Evolutionary conservation across 2,888 invertebrate genomes (phyloP).

Genomic region (Drosophila paucipuncta): DNA sequence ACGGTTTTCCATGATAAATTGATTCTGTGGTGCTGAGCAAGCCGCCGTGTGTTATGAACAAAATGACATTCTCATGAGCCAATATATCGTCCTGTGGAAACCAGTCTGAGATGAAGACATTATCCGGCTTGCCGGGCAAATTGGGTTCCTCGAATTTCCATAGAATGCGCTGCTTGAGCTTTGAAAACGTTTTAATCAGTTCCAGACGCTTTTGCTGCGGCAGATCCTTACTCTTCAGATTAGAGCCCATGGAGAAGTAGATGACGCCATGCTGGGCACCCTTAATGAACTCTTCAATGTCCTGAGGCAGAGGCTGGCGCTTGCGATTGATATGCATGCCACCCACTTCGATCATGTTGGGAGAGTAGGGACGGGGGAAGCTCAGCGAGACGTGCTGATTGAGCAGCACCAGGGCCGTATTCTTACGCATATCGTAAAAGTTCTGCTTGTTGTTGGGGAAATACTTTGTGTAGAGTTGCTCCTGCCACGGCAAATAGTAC

Average conservation of each 20-base stretch:
- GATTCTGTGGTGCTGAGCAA: constrained; percentile 86
- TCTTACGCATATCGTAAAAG: constrained; percentile 71
- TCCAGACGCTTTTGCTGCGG: constrained; percentile 71
- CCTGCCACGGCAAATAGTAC: constrained; percentile 81
- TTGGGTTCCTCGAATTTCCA: constrained; percentile 85
- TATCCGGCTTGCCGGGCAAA: constrained; percentile 78
- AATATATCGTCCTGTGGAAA: constrained; percentile 85
- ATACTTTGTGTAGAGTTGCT: constrained; percentile 69
- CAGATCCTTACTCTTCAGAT: constrained; percentile 77
- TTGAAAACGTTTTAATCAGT: constrained; percentile 72
- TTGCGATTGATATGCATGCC: constrained; percentile 84
- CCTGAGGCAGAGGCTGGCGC: constrained; percentile 76
- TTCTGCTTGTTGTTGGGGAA: constrained; percentile 76
- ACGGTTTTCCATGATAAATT: constrained; percentile 85
- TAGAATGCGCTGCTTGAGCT: constrained; percentile 84
- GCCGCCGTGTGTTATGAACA: constrained; percentile 86
- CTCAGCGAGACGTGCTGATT: constrained; percentile 83
- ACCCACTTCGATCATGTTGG: constrained; percentile 85
- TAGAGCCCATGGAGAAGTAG: constrained; percentile 86
- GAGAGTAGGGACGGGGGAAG: constrained; percentile 83
- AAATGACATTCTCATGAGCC: constrained; percentile 85
- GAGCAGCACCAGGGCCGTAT: constrained; percentile 80
- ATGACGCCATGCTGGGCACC: constrained; percentile 85
- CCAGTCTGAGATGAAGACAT: constrained; percentile 85
- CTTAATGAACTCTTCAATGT: constrained; percentile 84